These are phyloP conservation scores for Lamprotornis superbus DNA, from an alignment of 2,113 vertebrate genomes.

Conservation along the genomic window DNA sequence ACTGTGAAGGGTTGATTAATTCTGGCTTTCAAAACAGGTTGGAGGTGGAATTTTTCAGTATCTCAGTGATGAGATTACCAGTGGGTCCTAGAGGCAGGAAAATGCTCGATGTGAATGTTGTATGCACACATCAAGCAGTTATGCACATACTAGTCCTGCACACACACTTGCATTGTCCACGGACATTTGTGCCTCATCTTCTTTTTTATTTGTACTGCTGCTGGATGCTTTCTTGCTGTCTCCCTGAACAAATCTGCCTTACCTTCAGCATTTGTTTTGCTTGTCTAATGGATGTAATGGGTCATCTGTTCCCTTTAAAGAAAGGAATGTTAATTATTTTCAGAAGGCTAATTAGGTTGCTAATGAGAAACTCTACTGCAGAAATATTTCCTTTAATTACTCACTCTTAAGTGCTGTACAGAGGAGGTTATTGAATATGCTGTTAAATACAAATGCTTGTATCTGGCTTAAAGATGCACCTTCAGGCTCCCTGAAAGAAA, in stretches of 20 bases:
- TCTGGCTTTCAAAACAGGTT: background rate
- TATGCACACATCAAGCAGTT: background rate
- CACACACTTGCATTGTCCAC: background rate
- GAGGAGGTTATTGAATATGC: constrained; percentile 46
- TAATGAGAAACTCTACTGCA: constrained; percentile 67
- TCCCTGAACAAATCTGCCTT: background rate
- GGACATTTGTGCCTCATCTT: background rate
- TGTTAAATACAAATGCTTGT: constrained; percentile 19
- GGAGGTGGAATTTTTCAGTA: background rate
- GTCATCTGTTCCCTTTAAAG: constrained; percentile 67
- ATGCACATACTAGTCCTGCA: background rate
- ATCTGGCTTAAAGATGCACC: background rate
- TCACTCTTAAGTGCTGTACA: constrained; percentile 62
- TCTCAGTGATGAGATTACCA: background rate
- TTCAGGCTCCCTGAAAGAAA: background rate
- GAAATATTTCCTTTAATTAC: constrained; percentile 74
- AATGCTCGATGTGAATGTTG: background rate
- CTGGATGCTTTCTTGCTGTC: background rate
- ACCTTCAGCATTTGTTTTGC: constrained; percentile 23
- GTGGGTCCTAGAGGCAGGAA: background rate
- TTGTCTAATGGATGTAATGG: constrained; percentile 62
- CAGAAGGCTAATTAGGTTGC: constrained; percentile 71
- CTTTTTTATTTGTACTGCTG: background rate
- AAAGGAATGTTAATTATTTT: constrained; percentile 78
- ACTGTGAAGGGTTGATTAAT: background rate